A percentile compares a stretch with the other conserved stretches of the same genome.
These are phyloP conservation scores for Catharus ustulatus DNA, from an alignment of 2,797 vertebrate genomes.

Conservation along the genomic window DNA sequence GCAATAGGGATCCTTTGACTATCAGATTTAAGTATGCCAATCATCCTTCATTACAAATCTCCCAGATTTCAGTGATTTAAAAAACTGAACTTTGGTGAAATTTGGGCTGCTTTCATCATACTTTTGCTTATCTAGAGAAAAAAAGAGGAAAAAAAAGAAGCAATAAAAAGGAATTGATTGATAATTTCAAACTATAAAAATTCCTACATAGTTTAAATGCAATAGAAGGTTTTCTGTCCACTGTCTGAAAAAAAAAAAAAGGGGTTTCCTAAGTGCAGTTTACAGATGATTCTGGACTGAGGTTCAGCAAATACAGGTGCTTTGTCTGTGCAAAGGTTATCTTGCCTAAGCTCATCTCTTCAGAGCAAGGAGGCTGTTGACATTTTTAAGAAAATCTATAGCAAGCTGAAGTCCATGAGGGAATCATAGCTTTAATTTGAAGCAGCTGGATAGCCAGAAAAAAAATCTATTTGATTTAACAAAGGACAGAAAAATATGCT, in stretches of 20 bases:
- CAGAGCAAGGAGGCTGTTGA: neutral
- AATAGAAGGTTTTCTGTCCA: neutral
- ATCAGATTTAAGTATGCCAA: neutral
- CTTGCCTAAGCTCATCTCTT: neutral
- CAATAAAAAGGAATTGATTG: neutral
- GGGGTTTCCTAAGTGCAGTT: neutral
- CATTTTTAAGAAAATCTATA: slow-evolving; percentile 35
- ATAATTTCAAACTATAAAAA: neutral
- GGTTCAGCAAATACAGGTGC: neutral
- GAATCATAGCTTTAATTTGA: slow-evolving; percentile 2
- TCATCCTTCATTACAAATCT: neutral
- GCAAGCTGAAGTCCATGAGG: neutral
- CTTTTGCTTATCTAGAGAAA: neutral
- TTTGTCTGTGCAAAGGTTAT: neutral
- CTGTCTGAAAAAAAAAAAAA: neutral
- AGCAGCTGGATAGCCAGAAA: neutral
- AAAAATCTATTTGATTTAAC: slow-evolving; percentile 14
- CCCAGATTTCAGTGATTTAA: neutral
- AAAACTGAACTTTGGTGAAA: neutral
- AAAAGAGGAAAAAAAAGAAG: rapidly evolving
- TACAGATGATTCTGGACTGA: neutral
- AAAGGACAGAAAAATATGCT: slow-evolving; percentile 33
- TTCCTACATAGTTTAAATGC: neutral
- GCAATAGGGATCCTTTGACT: neutral
- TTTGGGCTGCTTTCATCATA: neutral